Base-by-base conservation (phyloP, 2,113 vertebrate genomes). In the Lepidothrix coronata region DNA sequence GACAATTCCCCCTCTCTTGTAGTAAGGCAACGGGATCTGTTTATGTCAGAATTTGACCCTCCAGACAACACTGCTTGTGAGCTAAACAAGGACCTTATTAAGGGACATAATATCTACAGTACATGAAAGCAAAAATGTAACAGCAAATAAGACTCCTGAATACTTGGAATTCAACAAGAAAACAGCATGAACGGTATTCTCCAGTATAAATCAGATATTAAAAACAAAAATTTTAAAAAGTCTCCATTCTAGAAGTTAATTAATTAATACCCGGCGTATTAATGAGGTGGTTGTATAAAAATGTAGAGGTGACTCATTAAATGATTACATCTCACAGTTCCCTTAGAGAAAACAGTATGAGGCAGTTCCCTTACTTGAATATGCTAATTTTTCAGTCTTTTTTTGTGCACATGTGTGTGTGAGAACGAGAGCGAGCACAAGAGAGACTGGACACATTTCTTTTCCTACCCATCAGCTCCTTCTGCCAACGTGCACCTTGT, bases 61-160 rank as follows among this genome's bases (percentile, higher is more conserved):
- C 33, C 43, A 78, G 31, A 63, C 80, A 80, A 68, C 66, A 57
- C 11, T 31, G 76, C 75, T 14, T 54, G 68, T 27, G 85, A 94
- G 43, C 57, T 51, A 77, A 96, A 92, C 85, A 95, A 91, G 86
- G 88, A 81, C n/a, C 79, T 84, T 77, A 94, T 86, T 86, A 95
- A 94, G 55, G 76, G 92, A 92, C 63, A 6, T 5, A 59, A 1
- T 79, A 79, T 68, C 68, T 73, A 77, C 62, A 70, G 43, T 6
- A 71, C 61, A 71, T 39, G 35, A 95, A 81, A 97, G 82, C 58
- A 94, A 94, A 91, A 85, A 93, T 37, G 33, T 27, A 91, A 79
- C 72, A 92, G 63, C 33, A 88, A 88, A 88, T 37, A 94, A 94
- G 35, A 52, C 59, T 51, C 65, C 17, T 62, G 51, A 88, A 85